Base-by-base conservation (phyloP, 2,888 invertebrate species). In the Ferdinandea cuprea region DNA sequence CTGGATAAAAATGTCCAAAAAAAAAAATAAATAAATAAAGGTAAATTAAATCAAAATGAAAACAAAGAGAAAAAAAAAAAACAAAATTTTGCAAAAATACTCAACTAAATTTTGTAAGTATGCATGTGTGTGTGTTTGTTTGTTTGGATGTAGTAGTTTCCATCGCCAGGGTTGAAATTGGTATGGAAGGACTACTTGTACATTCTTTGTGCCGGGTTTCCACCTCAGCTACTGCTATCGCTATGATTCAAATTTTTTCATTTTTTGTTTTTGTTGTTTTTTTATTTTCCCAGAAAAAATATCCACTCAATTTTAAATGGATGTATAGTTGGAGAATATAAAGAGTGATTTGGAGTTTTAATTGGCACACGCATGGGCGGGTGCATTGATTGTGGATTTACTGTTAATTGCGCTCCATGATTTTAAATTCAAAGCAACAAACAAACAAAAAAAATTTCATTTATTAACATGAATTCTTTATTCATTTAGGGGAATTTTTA, bases 311-410 rank as follows among this genome's bases (percentile, higher is more conserved):
- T 71, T 81, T 71, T 66, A 76, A 76, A 52, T 59, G 76, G 71
- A 71, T 71, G 71, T 71, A n/a, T n/a, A 61, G 71, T 76, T 54
- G 40, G 2, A 25, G 25, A 3, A 25, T 25, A n/a, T n/a, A n/a
- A n/a, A 71, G 65, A 58, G 59, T 66, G 81, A 81, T 77, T 77
- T 77, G 63, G 77, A 77, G 72, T 72, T 83, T 72, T 83, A 83
- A 83, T 83, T 83, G 83, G 83, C 83, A 68, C 72, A 73, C 72
- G 50, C 83, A 83, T 77, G 77, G 77, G 11, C 13, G 77, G 13
- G 4, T 48, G 50, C 77, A 83, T 77, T 83, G 83, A 77, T 72
- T 83, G 72, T 61, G 68, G 63, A 77, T 73, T 77, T 76, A 52
- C 77, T 83, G 61, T 77, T 83, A 73, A 83, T 68, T 83, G 83